phyloP scores from a whole-genome alignment of 64 coral and sea anemone species.

The Montipora efflorescens region DNA sequence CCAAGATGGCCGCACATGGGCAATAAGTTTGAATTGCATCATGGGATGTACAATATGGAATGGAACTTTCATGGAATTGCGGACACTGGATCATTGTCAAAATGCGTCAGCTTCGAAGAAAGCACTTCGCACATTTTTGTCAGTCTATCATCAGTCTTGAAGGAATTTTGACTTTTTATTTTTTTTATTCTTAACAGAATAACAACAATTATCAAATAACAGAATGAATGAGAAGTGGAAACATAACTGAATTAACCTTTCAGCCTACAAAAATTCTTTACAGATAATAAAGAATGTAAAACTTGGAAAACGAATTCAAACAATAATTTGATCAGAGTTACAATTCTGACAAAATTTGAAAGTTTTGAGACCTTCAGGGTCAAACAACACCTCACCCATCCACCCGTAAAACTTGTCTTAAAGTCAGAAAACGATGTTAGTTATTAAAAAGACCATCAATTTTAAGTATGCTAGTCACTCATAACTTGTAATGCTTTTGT shows the following conservation, averaged over 20 bases:
- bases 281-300: neutral
- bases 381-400: neutral
- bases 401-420: neutral
- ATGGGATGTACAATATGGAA: no score
- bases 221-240: neutral
- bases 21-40: no score
- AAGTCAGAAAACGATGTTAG: conserved; percentile 1
- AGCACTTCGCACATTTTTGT: neutral
- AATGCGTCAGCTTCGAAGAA: neutral
- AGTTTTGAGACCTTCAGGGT: neutral
- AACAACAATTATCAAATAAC: neutral
- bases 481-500: neutral
- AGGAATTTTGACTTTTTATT: neutral
- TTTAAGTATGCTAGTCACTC: neutral
- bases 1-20: no score
- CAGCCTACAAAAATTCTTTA: neutral
- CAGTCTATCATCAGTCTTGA: neutral
- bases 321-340: neutral
- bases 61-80: no score
- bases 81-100: neutral
- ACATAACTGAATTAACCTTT: neutral
- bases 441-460: conserved; percentile 9
- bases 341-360: neutral
- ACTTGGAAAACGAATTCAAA: neutral
- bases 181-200: neutral